Conservation (phyloP, 2,113 vertebrate species). For the Onychostruthus taczanowskii region DNA sequence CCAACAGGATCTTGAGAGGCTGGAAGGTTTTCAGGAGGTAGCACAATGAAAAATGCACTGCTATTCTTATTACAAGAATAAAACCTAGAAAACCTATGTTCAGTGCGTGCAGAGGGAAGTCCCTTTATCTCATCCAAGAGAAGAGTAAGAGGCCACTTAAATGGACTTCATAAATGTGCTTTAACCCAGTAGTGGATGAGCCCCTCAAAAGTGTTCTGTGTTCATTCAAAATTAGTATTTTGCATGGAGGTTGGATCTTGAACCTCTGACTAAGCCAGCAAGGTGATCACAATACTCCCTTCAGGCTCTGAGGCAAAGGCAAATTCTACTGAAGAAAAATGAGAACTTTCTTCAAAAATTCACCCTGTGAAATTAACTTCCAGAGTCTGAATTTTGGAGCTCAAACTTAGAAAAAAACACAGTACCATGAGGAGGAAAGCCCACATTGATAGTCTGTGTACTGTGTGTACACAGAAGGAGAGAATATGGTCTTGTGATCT, state of each 20-base stretch:
- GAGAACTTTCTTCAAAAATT: neutral
- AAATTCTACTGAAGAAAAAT: neutral
- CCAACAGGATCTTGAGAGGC: neutral
- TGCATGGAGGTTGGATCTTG: neutral
- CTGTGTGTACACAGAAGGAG: neutral
- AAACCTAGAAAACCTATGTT: neutral
- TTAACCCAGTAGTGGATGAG: neutral
- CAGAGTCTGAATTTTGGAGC: neutral
- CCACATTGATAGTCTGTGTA: neutral
- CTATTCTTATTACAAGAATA: neutral
- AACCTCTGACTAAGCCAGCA: neutral
- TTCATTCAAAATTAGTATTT: neutral
- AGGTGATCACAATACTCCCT: neutral
- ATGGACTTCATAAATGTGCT: neutral
- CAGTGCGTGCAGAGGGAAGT: neutral
- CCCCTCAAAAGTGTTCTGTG: neutral
- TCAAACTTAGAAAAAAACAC: neutral
- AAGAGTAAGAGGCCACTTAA: neutral
- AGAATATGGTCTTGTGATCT: neutral
- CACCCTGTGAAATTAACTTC: neutral
- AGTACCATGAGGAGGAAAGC: neutral
- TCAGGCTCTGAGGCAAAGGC: neutral
- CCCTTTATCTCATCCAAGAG: neutral
- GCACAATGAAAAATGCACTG: neutral
- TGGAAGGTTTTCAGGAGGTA: neutral